Conservation (phyloP, 2,797 vertebrate species). For the Myotis vivesi region DNA sequence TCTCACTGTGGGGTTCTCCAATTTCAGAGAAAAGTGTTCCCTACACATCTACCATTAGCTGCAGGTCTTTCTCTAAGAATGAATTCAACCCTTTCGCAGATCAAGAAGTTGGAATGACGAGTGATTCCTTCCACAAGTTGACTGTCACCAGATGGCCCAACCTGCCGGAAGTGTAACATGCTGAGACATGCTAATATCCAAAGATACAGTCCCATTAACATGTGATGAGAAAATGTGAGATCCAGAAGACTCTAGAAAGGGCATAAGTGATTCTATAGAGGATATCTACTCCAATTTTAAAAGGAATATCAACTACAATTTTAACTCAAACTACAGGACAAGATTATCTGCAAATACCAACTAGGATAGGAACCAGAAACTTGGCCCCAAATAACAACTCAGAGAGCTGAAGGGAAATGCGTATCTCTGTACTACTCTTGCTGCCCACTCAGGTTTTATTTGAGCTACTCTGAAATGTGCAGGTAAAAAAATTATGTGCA, state of each 20-base stretch:
- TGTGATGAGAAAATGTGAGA: slow-evolving; percentile 18
- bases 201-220: slow-evolving; percentile 34
- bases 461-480: slow-evolving; percentile 33
- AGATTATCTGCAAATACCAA: slow-evolving; percentile 24
- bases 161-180: slow-evolving; percentile 46
- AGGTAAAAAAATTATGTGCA: background rate
- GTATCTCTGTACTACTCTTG: background rate
- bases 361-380: background rate
- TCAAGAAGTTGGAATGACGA: slow-evolving; percentile 71
- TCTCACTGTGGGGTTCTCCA: slow-evolving; percentile 70
- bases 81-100: slow-evolving; percentile 72
- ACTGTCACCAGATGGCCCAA: slow-evolving; percentile 65
- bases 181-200: slow-evolving; percentile 6
- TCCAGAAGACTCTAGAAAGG: slow-evolving; percentile 54
- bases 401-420: background rate
- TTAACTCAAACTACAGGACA: background rate
- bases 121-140: slow-evolving; percentile 58
- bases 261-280: slow-evolving; percentile 45
- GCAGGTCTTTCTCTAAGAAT: slow-evolving; percentile 68
- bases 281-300: background rate
- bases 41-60: slow-evolving; percentile 68
- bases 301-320: too few relatives aligned
- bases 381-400: background rate
- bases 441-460: background rate
- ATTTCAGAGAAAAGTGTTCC: slow-evolving; percentile 69